Evolutionary conservation across 2,888 invertebrate species (phyloP), one percentile per base, ranked within the genome.

Genomic region (Mesoligia furuncula): DNA sequence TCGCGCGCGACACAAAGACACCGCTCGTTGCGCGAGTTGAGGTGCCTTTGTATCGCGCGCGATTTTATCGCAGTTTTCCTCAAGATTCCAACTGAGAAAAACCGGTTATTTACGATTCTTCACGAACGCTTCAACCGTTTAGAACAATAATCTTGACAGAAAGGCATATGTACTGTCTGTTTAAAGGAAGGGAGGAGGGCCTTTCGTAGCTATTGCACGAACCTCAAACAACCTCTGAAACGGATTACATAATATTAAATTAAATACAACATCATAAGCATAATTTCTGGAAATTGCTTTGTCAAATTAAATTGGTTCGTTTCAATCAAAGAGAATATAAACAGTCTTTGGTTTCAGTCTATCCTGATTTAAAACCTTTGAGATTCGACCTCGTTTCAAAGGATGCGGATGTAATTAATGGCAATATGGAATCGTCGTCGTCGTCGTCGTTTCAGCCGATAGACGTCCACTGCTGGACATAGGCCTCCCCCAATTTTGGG

Each of bases 271-370:
- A 36, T 79, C 73, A 51, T 48, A 48, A 59, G 65, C 65, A 66
- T 73, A 79, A 13, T 72, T 45, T 61, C 36, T 54, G 42, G 51
- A 45, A 36, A 66, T 79, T 73, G 17, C 59, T 51, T 66, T 73
- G 51, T 73, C 51, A 66, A 78, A 66, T 79, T 61, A 45, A 73
- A 78, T 73, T 27, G 78, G 20, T 48, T 65, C 59, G 66, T 61
- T 79, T 51, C 65, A 36, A 36, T 36, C 36, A 36, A 36, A 36
- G 36, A 36, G 36, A 36, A 36, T 36, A 36, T 36, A 0, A 0
- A 6, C 6, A 36, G 36, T 36, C 36, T 36, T 36, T 36, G 6
- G 66, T 61, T 79, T 51, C 59, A 78, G 66, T 73, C n/a, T 51
- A 59, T 51, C 9, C 9, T 57, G 57, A 64, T 71, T 71, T 65